Base-by-base conservation (phyloP, 2,888 invertebrate species). In the Ormyrus rosae region DNA sequence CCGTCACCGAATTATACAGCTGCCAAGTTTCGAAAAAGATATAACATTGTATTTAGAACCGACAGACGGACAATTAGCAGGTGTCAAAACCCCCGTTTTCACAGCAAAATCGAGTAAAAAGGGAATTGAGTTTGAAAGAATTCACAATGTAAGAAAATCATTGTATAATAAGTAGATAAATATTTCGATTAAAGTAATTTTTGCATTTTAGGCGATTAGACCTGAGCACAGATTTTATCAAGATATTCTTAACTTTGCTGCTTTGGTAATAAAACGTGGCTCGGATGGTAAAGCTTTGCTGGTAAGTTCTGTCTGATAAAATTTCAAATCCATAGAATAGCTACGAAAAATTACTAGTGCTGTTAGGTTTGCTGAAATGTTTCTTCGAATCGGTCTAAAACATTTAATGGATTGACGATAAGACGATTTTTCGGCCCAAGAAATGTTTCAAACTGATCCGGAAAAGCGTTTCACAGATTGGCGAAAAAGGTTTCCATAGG, bases 1-100 rank as follows among this genome's bases (percentile, higher is more conserved):
- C 1, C n/a, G 51, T 9, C 65, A 68, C 11, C 48, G 63, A 50
- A 46, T 80, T 4, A 34, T 80, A 0, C 71, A 58, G 9, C 10
- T 80, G 9, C 69, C 55, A 19, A 45, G 67, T 67, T 80, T 76
- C 10, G 8, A 71, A 19, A 46, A 19, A 13, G 13, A 19, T 6
- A 76, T 72, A 56, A 76, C 53, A 0, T 60, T 80, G n/a, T 80
- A 80, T n/a, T 65, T 80, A 9, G 76, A 80, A 11, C 80, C 80
- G 1, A 76, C 55, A 1, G 72, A 76, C 7, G 71, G 76, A 19
- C 63, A 56, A n/a, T 51, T 80, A 6, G 80, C 76, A 46, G 80
- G 76, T 11, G 11, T 34, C 3, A 51, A 72, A 46, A 80, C 80
- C 0, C 76, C 65, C 0, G 68, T 80, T 11, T 80, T 56, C 51